phyloP scores from a whole-genome alignment of 2,797 vertebrate genomes.

The Pseudomugil tenellus region DNA sequence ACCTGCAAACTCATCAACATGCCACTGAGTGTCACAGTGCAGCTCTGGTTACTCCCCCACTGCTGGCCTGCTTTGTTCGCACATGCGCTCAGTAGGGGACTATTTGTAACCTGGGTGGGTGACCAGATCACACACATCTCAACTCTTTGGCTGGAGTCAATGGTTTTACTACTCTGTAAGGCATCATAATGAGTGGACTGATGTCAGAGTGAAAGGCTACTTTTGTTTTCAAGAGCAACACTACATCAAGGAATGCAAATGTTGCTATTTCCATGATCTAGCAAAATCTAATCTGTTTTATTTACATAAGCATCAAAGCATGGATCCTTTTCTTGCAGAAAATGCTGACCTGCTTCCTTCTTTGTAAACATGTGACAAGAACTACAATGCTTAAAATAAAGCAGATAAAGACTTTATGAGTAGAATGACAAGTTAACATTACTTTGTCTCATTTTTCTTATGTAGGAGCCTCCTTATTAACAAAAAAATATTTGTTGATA shows the following conservation, averaged over 20 bases:
- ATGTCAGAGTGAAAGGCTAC: slow-evolving; percentile 28
- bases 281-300: slow-evolving; percentile 8
- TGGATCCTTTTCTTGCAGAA: slow-evolving; percentile 1
- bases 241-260: slow-evolving; percentile 39
- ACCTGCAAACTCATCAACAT: slow-evolving; percentile 86
- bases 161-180: slow-evolving; percentile 46
- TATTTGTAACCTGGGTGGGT: slow-evolving; percentile 72
- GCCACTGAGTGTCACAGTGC: slow-evolving; percentile 80
- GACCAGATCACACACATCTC: slow-evolving; percentile 74
- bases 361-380: slow-evolving; percentile 2
- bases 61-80: slow-evolving; percentile 71
- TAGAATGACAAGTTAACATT: not conserved
- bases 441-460: slow-evolving; percentile 3
- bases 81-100: slow-evolving; percentile 63
- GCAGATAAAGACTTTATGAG: not conserved
- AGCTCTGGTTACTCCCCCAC: slow-evolving; percentile 72
- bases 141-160: slow-evolving; percentile 55
- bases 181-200: slow-evolving; percentile 44
- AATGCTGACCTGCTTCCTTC: not conserved
- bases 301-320: slow-evolving; percentile 24
- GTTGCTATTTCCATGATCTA: slow-evolving; percentile 15
- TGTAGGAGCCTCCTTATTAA: not conserved
- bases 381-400: not conserved
- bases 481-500: not conserved
- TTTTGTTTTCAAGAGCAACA: slow-evolving; percentile 21